Percentiles rank a stretch among this genome's conserved stretches.
Conservation (phyloP, 2,113 vertebrate species). For the Oryctolagus cuniculus region DNA sequence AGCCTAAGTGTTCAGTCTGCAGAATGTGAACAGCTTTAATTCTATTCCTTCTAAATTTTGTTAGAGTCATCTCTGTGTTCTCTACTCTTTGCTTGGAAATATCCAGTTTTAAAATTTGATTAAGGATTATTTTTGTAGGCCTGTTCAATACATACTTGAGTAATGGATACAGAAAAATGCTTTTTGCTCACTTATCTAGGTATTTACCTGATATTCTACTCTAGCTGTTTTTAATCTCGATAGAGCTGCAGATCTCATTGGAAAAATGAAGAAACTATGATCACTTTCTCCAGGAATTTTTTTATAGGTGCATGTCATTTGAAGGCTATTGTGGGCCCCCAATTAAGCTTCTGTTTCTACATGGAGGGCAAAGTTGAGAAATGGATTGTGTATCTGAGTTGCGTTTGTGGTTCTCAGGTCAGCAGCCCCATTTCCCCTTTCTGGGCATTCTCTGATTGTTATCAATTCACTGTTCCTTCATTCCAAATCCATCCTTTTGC, state of each 20-base stretch:
- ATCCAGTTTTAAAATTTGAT: slow-evolving; percentile 36
- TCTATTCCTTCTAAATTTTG: slow-evolving; percentile 77
- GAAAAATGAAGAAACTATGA: slow-evolving; percentile 24
- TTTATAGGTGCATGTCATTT: background rate
- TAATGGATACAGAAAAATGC: slow-evolving; percentile 13
- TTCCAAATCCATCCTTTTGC: background rate
- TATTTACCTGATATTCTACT: background rate
- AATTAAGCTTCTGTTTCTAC: background rate
- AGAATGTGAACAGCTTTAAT: slow-evolving; percentile 76
- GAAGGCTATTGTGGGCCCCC: background rate
- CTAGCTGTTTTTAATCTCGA: background rate
- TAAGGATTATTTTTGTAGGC: slow-evolving; percentile 61
- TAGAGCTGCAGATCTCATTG: background rate
- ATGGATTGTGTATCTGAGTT: background rate
- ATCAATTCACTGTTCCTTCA: background rate
- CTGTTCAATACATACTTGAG: slow-evolving; percentile 13
- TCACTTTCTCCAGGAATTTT: background rate
- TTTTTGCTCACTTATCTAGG: slow-evolving; percentile 12
- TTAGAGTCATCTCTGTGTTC: slow-evolving; percentile 63
- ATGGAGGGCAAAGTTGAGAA: background rate
- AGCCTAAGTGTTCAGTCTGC: slow-evolving; percentile 76
- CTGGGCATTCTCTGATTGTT: background rate
- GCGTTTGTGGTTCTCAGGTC: background rate
- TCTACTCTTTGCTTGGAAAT: slow-evolving; percentile 44
- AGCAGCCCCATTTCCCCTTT: background rate